phyloP scores from a whole-genome alignment of 2,888 invertebrate genomes.

The Pimpla rufipes region DNA sequence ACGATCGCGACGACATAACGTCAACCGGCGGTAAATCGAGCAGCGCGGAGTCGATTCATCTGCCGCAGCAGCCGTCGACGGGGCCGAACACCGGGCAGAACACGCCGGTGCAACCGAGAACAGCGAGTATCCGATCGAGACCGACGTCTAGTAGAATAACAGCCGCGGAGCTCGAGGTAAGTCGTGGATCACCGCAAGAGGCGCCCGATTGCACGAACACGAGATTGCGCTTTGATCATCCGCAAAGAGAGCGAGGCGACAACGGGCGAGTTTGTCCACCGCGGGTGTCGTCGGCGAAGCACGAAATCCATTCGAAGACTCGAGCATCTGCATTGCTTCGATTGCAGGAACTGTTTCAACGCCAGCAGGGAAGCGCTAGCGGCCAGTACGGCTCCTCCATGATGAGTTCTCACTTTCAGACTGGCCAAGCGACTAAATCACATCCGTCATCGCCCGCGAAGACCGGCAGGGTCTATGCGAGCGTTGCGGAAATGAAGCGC shows the following conservation, averaged over 20 bases:
- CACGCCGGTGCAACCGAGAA: constrained; percentile 90
- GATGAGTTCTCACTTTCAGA: constrained; percentile 92
- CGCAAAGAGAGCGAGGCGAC: constrained; percentile 56
- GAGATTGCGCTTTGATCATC: constrained; percentile 65
- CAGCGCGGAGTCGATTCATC: constrained; percentile 92
- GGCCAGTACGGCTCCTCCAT: constrained; percentile 86
- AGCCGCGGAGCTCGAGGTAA: constrained; percentile 93
- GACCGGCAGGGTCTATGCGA: constrained; percentile 93
- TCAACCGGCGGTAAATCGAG: constrained; percentile 90
- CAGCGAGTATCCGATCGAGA: constrained; percentile 96
- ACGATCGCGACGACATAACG: constrained; percentile 90
- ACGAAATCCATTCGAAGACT: constrained; percentile 70
- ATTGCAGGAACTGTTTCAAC: constrained; percentile 92
- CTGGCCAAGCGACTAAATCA: constrained; percentile 86
- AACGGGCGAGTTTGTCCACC: constrained; percentile 12
- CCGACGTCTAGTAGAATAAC: constrained; percentile 96
- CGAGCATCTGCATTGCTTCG: constrained; percentile 77
- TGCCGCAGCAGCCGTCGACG: constrained; percentile 86
- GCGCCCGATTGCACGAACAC: constrained; percentile 54
- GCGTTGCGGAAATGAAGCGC: constrained; percentile 98
- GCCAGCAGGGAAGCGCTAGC: constrained; percentile 90
- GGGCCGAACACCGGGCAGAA: constrained; percentile 86
- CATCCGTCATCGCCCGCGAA: constrained; percentile 91
- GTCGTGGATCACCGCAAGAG: constrained; percentile 38
- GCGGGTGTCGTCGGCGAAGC: constrained; percentile 67